These are phyloP conservation scores for Lagodon rhomboides DNA, from an alignment of 2,797 vertebrate genomes.

Conservation along the genomic window DNA sequence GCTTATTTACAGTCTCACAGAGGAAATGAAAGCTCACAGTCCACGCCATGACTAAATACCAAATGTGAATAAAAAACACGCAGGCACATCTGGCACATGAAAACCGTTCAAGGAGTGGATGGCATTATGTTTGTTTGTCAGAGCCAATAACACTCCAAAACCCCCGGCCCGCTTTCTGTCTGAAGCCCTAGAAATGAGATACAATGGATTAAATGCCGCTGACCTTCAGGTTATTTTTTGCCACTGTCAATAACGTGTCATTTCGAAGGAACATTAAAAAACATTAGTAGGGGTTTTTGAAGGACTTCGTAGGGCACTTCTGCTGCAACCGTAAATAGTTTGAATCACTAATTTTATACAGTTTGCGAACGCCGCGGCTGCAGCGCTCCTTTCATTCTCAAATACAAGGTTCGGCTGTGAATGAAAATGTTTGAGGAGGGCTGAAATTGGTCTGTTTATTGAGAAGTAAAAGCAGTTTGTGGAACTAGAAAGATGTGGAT, in stretches of 20 bases:
- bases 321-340: background rate
- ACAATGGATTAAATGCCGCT: slow-evolving; percentile 57
- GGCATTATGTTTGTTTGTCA: slow-evolving; percentile 72
- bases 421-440: slow-evolving; percentile 1
- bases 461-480: slow-evolving; percentile 11
- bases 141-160: slow-evolving; percentile 57
- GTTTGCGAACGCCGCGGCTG: background rate
- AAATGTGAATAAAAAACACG: slow-evolving; percentile 67
- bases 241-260: slow-evolving; percentile 39
- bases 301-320: background rate
- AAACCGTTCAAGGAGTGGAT: slow-evolving; percentile 63
- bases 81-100: slow-evolving; percentile 73
- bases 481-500: slow-evolving; percentile 27
- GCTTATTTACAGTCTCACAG: slow-evolving; percentile 77
- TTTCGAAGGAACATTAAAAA: slow-evolving; percentile 31
- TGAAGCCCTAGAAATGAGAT: slow-evolving; percentile 53
- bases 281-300: slow-evolving; percentile 13
- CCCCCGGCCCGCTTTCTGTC: slow-evolving; percentile 39
- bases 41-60: slow-evolving; percentile 73
- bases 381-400: slow-evolving; percentile 4
- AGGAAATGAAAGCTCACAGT: slow-evolving; percentile 68
- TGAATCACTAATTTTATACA: background rate
- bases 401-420: slow-evolving; percentile 26
- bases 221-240: slow-evolving; percentile 64
- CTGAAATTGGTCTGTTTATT: slow-evolving; percentile 11